A percentile compares a stretch with the other conserved stretches of the same genome.
Conservation (phyloP, 2,888 invertebrate genomes). For the Pollenia labialis region DNA sequence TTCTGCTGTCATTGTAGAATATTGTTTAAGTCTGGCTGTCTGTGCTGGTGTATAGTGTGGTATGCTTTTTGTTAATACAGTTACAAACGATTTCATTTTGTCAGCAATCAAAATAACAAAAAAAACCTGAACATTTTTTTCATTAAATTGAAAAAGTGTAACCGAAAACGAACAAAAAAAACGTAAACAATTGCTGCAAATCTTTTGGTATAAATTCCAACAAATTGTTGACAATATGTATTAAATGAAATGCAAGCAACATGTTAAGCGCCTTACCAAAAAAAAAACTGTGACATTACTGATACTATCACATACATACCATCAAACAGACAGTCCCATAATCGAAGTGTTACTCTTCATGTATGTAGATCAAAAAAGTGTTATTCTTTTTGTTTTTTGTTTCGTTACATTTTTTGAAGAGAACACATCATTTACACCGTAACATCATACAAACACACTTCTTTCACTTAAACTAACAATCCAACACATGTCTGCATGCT, state of each 20-base stretch:
- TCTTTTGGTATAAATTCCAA: slow-evolving; percentile 72
- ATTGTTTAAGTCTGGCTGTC: slow-evolving; percentile 50
- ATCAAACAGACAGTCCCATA: not conserved
- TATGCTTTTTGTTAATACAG: slow-evolving; percentile 59
- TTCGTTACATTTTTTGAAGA: slow-evolving; percentile 1
- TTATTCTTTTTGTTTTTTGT: slow-evolving; percentile 14
- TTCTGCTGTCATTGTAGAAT: slow-evolving; percentile 28
- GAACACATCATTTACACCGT: slow-evolving; percentile 63
- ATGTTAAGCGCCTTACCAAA: slow-evolving; percentile 68
- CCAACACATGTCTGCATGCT: not conserved
- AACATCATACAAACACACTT: not conserved
- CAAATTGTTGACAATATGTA: slow-evolving; percentile 81
- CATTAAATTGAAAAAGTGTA: slow-evolving; percentile 72
- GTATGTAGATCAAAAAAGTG: slow-evolving; percentile 53
- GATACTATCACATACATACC: slow-evolving; percentile 50
- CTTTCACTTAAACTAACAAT: not conserved
- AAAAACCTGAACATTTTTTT: slow-evolving; percentile 69
- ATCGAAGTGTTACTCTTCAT: slow-evolving; percentile 45
- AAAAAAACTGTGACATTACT: slow-evolving; percentile 71
- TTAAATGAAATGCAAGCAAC: slow-evolving; percentile 74
- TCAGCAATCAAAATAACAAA: slow-evolving; percentile 67
- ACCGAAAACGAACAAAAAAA: slow-evolving; percentile 36
- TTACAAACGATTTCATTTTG: slow-evolving; percentile 73
- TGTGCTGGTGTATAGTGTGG: not conserved
- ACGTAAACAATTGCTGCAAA: slow-evolving; percentile 53